Base-by-base conservation (phyloP, 1,140 invertebrate species). In the Camponotus floridanus region DNA sequence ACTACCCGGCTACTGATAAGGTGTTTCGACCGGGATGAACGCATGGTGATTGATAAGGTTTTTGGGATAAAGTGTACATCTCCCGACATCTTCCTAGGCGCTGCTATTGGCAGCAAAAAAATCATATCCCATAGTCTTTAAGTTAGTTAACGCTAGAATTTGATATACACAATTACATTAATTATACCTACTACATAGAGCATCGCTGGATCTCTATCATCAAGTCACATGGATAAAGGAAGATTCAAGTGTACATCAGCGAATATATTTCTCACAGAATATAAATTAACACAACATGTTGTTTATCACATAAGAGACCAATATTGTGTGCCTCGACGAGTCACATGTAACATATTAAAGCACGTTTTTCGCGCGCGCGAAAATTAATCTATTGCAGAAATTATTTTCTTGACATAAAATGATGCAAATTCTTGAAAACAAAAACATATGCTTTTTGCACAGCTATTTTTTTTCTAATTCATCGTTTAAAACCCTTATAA, bases 91-190 rank as follows among this genome's bases (percentile, higher is more conserved):
- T 55, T 85, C 62, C 15, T 15, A 51, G 13, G 33, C 36, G 64
- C 81, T 62, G 39, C 83, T 73, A 39, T 55, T 81, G 55, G 26
- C 86, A 87, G 71, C 86, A 61, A 76, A 84, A 42, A 79, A 51
- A 51, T 5, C 87, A 18, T 51, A 86, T 87, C 76, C 88, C 70
- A 89, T 93, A 94, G 93, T 94, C 91, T 94, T 92, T 94, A 94
- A 94, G 93, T 94, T 94, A 94, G 93, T 94, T 94, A 92, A 92
- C 88, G 89, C 92, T 94, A 94, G 90, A 93, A 90, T 94, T 92
- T 93, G 88, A 91, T 93, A 93, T 93, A 87, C 89, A 92, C 89
- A 92, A 92, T 92, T 93, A 92, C 90, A 93, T 81, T 92, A 93
- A 94, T 95, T 92, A 91, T 93, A 93, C 91, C 92, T 93, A 90